Base-by-base conservation (phyloP, 1,140 invertebrate species). In the Bombus impatiens region DNA sequence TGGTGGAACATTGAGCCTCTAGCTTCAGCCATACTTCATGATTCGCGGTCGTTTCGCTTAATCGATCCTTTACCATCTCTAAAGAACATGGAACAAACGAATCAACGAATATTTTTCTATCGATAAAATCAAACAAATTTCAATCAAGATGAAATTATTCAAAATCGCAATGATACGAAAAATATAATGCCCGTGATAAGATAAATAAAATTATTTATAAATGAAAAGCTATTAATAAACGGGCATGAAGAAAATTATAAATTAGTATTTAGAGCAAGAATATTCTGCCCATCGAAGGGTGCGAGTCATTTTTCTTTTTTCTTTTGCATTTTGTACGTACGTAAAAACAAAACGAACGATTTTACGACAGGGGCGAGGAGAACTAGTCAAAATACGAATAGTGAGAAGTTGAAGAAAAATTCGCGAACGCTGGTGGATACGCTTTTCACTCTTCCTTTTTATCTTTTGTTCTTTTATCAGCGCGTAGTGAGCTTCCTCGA, bases 401-500 rank as follows among this genome's bases (percentile, higher is more conserved):
- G 75, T 74, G 86, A 84, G 82, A 87, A 77, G 81, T 78, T 35
- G 74, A 78, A 82, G 85, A 82, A 86, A 40, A 82, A 68, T 75
- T 53, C 71, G 62, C 59, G 59, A 28, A 70, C 37, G 81, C 74
- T 83, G 86, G 53, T 84, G 75, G 75, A 82, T 68, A 86, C 35
- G 72, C 72, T 82, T 82, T 75, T 71, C 59, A 28, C 13, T 77
- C 6, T 25, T 62, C 28, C 59, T 62, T 62, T 62, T 78, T 35
- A 47, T 35, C 47, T 42, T 65, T 22, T 47, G 10, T 79, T n/a
- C 25, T 76, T 82, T 74, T 57, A 72, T 78, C 62, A 77, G 65
- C 87, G 89, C 86, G 77, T 91, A 91, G 87, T 91, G 81, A 87
- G 91, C 87, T 91, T 86, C 87, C 86, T 90, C 89, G 86, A 91